Conservation (phyloP, 2,888 invertebrate species). For the Cartodere bifasciata region DNA sequence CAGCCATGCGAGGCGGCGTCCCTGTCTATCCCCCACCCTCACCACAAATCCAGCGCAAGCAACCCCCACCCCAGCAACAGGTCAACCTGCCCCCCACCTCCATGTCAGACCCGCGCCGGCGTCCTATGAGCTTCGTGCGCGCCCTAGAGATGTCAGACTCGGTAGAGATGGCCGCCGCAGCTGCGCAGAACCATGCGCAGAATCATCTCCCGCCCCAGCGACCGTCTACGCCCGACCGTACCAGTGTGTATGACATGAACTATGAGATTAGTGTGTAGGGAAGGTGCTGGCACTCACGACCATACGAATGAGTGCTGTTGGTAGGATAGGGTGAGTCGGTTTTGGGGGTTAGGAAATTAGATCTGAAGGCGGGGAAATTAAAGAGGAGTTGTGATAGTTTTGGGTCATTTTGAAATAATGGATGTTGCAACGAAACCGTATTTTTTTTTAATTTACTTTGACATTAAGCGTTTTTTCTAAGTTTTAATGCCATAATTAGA, state of each 20-base stretch:
- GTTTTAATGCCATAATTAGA: no score
- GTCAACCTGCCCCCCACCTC: slow-evolving; percentile 1
- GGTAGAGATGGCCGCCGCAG: slow-evolving; percentile 56
- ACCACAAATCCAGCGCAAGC: slow-evolving; percentile 38
- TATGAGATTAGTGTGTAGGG: slow-evolving; percentile 89
- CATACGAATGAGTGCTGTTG: no score
- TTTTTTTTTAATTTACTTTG: no score
- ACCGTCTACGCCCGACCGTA: slow-evolving; percentile 64
- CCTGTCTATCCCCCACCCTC: slow-evolving; percentile 49
- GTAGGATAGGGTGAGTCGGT: no score
- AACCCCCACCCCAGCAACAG: slow-evolving; percentile 18
- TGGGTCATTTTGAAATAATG: no score
- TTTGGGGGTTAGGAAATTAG: no score
- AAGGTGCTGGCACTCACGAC: slow-evolving; percentile 34
- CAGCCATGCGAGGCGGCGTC: slow-evolving; percentile 52
- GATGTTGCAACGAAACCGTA: no score
- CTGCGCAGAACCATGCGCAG: slow-evolving; percentile 33
- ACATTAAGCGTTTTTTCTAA: no score
- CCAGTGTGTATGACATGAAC: slow-evolving; percentile 88
- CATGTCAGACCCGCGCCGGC: slow-evolving; percentile 32
- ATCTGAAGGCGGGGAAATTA: no score
- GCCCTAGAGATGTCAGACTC: slow-evolving; percentile 83
- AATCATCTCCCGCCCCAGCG: slow-evolving; percentile 17
- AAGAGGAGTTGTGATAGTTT: no score
- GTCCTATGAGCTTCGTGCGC: slow-evolving; percentile 81